phyloP scores from a whole-genome alignment of 1,140 invertebrate species.

The Hermetia illucens region DNA sequence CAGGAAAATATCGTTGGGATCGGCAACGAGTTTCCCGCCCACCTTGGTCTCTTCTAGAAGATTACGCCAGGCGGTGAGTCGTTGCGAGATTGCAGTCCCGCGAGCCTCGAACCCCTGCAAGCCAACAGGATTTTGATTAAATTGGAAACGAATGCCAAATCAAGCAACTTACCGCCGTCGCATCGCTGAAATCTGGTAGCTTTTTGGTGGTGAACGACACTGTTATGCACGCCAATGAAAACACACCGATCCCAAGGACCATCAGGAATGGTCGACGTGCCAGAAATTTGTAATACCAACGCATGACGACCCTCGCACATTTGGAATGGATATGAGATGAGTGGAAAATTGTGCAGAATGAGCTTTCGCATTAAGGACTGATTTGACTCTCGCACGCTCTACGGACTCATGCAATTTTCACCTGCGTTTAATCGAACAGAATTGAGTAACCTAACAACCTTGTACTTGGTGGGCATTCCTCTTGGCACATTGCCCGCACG shows the following conservation, averaged over 20 bases:
- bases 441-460: too few species aligned
- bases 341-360: too few species aligned
- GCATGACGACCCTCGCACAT: constrained; percentile 24
- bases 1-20: constrained; percentile 47
- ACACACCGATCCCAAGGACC: constrained; percentile 46
- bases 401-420: too few species aligned
- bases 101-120: constrained; percentile 74
- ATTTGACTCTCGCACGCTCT: too few species aligned
- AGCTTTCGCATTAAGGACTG: too few species aligned
- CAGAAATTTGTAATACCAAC: constrained; percentile 45
- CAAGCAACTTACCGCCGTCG: constrained; percentile 43
- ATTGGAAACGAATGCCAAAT: too few species aligned
- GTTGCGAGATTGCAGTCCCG: constrained; percentile 61
- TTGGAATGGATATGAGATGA: too few species aligned
- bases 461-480: too few species aligned
- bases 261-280: constrained; percentile 62
- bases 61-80: constrained; percentile 71
- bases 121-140: too few species aligned
- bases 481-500: too few species aligned
- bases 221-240: constrained; percentile 53
- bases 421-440: too few species aligned
- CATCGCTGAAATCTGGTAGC: constrained; percentile 63
- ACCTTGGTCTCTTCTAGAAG: constrained; percentile 57
- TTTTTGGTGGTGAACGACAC: constrained; percentile 51
- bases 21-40: constrained; percentile 50